Percentiles rank a stretch among this genome's conserved stretches.
phyloP scores from a whole-genome alignment of 1,140 invertebrate genomes.

The Grapholita molesta region DNA sequence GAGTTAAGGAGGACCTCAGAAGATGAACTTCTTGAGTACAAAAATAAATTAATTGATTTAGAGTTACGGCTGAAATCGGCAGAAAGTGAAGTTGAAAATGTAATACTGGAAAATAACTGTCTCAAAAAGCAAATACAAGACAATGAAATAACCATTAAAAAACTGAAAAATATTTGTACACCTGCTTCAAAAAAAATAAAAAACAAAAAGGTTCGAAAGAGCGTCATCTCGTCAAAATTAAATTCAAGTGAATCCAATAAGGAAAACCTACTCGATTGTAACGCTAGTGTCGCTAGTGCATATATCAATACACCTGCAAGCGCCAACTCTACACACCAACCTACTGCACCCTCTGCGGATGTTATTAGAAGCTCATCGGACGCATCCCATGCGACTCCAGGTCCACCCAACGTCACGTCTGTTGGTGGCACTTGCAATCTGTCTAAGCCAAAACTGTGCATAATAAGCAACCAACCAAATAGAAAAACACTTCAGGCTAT shows the following conservation, averaged over 20 bases:
- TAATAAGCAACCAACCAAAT: background rate
- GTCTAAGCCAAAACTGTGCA: background rate
- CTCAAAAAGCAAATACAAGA: background rate
- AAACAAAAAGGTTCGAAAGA: background rate
- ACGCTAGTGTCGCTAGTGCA: background rate
- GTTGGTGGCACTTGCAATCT: background rate
- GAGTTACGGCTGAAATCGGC: background rate
- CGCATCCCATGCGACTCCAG: background rate
- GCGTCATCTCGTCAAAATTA: background rate
- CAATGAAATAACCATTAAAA: background rate
- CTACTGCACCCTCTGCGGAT: background rate
- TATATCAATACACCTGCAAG: background rate
- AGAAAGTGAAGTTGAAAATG: background rate
- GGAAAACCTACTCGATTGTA: background rate
- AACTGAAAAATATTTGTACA: background rate
- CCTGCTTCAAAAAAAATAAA: background rate
- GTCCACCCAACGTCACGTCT: background rate
- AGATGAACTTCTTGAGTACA: background rate
- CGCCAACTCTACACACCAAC: background rate
- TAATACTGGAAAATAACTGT: background rate
- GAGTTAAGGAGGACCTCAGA: background rate
- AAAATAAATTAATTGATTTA: background rate
- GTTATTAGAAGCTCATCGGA: background rate
- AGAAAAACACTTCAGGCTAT: background rate
- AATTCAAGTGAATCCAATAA: background rate